A percentile compares a stretch with the other conserved stretches of the same genome.
These are phyloP conservation scores for Lithophane ornitopus DNA, from an alignment of 2,888 invertebrate species.

Conservation along the genomic window DNA sequence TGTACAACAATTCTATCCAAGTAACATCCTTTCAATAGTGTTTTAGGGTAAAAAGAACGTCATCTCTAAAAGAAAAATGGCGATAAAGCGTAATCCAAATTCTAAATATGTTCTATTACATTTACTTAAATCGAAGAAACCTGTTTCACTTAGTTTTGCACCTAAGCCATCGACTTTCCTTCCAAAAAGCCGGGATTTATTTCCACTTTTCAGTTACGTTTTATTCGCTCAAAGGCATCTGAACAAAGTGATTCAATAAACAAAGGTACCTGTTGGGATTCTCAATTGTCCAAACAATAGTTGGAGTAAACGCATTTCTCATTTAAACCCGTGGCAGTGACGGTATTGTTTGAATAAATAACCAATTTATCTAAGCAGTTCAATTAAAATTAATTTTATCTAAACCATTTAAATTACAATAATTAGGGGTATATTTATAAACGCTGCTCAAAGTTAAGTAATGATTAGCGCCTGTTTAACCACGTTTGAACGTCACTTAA, in stretches of 20 bases:
- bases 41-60: neutral
- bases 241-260: slow-evolving; percentile 68
- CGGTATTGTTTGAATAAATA: slow-evolving; percentile 33
- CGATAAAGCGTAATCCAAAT: slow-evolving; percentile 20
- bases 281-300: slow-evolving; percentile 42
- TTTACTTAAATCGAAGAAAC: slow-evolving; percentile 57
- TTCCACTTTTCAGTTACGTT: slow-evolving; percentile 78
- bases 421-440: too few relatives aligned
- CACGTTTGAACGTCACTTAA: too few relatives aligned
- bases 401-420: neutral
- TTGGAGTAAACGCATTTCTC: slow-evolving; percentile 47
- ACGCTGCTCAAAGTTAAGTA: too few relatives aligned
- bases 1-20: neutral
- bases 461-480: too few relatives aligned
- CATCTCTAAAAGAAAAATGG: neutral
- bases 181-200: slow-evolving; percentile 74
- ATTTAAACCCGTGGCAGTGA: slow-evolving; percentile 16
- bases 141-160: slow-evolving; percentile 56
- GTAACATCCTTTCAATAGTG: neutral
- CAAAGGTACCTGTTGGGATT: slow-evolving; percentile 46
- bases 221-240: slow-evolving; percentile 69
- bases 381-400: slow-evolving; percentile 32
- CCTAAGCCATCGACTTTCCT: slow-evolving; percentile 60
- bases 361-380: slow-evolving; percentile 31
- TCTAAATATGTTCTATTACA: slow-evolving; percentile 61